Evolutionary conservation across 2,888 invertebrate genomes (phyloP).

Genomic region (Xestobium rufovillosum): DNA sequence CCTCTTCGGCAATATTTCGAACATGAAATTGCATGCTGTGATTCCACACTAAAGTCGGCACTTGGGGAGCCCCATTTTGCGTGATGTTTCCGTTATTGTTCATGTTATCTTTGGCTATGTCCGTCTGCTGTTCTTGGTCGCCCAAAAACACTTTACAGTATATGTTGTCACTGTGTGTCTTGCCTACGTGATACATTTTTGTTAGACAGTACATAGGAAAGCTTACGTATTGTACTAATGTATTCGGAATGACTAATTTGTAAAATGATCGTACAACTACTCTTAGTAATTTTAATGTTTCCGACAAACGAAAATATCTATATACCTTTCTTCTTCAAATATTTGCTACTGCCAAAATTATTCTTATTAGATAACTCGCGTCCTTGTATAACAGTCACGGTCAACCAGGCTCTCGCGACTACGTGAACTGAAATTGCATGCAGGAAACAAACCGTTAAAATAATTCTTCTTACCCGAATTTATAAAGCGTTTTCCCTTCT

Average conservation of each 20-base stretch:
- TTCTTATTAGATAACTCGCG: constrained; percentile 28
- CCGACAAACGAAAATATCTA: too few relatives aligned
- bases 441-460: constrained; percentile 26
- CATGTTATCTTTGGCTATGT: constrained; percentile 49
- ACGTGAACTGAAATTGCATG: constrained; percentile 47
- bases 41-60: constrained; percentile 57
- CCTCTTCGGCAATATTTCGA: constrained; percentile 59
- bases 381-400: constrained; percentile 30
- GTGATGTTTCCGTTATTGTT: constrained; percentile 36
- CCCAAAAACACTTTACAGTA: constrained; percentile 70
- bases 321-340: constrained; percentile 25
- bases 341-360: constrained; percentile 18
- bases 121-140: constrained; percentile 61
- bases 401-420: constrained; percentile 27
- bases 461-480: constrained; percentile 37
- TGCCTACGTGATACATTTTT: constrained; percentile 47
- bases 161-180: constrained; percentile 51
- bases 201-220: too few relatives aligned
- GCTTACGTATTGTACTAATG: too few relatives aligned
- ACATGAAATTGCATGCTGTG: constrained; percentile 70
- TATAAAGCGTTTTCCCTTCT: constrained; percentile 42
- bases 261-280: too few relatives aligned
- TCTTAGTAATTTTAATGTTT: too few relatives aligned
- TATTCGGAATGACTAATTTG: too few relatives aligned
- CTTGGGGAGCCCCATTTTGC: constrained; percentile 35